These are phyloP conservation scores for Drosophila buzzatii DNA, from an alignment of 2,888 invertebrate species.

Conservation along the genomic window DNA sequence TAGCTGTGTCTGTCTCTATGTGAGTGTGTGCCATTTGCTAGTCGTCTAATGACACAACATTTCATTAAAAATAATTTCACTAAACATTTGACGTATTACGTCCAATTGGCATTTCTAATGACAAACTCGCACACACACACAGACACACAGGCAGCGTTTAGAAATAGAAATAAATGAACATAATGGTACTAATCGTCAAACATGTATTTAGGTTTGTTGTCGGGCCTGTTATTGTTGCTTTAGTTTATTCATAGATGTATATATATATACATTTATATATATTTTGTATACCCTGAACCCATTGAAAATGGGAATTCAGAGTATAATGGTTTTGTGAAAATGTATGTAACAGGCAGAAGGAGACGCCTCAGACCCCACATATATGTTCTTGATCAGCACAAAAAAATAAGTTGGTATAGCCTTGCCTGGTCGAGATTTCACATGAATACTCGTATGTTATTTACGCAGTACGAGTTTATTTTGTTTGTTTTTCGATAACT, in stretches of 20 bases:
- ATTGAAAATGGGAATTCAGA: too few relatives aligned
- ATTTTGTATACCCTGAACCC: too few relatives aligned
- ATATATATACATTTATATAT: background rate
- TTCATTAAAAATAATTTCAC: slow-evolving; percentile 81
- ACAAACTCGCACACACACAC: slow-evolving; percentile 42
- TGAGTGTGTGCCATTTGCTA: slow-evolving; percentile 24
- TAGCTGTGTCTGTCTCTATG: slow-evolving; percentile 10
- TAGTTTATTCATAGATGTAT: slow-evolving; percentile 3
- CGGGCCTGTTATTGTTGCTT: slow-evolving; percentile 57
- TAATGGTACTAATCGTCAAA: slow-evolving; percentile 66
- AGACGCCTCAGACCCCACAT: too few relatives aligned
- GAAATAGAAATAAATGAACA: slow-evolving; percentile 45
- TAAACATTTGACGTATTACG: slow-evolving; percentile 79
- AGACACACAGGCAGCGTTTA: slow-evolving; percentile 15
- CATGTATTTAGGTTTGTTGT: slow-evolving; percentile 66
- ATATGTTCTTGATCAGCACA: too few relatives aligned
- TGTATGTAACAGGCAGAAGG: too few relatives aligned
- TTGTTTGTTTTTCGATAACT: too few relatives aligned
- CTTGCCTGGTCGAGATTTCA: too few relatives aligned
- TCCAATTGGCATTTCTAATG: slow-evolving; percentile 79
- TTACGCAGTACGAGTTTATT: too few relatives aligned
- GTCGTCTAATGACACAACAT: slow-evolving; percentile 77
- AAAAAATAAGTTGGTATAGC: too few relatives aligned
- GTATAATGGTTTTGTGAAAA: too few relatives aligned
- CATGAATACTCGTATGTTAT: too few relatives aligned